Conservation (phyloP, 2,113 vertebrate species). For the Dipodomys stephensi region DNA sequence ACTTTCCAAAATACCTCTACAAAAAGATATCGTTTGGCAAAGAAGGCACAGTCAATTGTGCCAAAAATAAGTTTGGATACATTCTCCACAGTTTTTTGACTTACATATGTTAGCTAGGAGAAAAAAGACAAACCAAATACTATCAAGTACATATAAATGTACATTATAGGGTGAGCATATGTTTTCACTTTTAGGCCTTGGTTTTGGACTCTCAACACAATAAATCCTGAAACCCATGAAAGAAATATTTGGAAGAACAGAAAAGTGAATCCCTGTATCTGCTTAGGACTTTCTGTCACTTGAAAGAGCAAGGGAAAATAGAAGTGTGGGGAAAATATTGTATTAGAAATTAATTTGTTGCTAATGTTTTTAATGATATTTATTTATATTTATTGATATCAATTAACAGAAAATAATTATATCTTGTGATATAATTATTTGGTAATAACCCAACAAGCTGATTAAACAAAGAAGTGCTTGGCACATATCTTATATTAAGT, state of each 20-base stretch:
- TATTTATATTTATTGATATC: too few species aligned
- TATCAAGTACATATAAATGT: not conserved
- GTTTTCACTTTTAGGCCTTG: not conserved
- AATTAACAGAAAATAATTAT: too few species aligned
- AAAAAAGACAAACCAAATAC: constrained; percentile 38
- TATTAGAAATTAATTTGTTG: not conserved
- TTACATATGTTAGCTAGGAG: constrained; percentile 1
- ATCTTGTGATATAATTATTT: not conserved
- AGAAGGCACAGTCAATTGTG: not conserved
- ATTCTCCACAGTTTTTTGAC: not conserved
- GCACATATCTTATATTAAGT: not conserved
- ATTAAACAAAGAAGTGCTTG: not conserved
- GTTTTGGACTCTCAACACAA: not conserved
- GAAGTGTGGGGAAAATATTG: not conserved
- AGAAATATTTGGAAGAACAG: not conserved
- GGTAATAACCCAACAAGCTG: not conserved
- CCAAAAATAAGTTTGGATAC: constrained; percentile 37
- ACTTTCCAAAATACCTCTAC: not conserved
- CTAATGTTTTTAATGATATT: too few species aligned
- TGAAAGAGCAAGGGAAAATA: constrained; percentile 30
- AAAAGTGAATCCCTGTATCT: not conserved
- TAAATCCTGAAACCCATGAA: not conserved
- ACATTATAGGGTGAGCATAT: constrained; percentile 4
- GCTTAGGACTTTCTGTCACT: constrained; percentile 2
- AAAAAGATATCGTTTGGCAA: constrained; percentile 33